Conservation (phyloP, 2,797 vertebrate genomes). For the Enteromius trimaculatus region DNA sequence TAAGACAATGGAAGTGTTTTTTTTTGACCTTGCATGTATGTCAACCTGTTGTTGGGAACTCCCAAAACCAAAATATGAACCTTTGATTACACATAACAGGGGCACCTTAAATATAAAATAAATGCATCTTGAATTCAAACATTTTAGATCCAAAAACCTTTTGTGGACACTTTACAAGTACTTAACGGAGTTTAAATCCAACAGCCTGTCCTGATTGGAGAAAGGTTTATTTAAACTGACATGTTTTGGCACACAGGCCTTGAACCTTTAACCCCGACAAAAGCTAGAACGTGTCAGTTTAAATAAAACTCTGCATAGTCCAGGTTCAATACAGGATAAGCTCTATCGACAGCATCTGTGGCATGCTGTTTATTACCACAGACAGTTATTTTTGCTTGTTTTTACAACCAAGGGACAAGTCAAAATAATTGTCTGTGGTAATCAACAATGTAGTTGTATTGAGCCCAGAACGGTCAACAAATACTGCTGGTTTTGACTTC, state of each 20-base stretch:
- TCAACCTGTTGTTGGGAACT: too few relatives aligned
- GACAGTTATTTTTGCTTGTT: neutral
- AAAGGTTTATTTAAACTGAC: constrained; percentile 18
- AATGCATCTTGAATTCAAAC: neutral
- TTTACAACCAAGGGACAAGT: neutral
- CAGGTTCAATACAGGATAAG: neutral
- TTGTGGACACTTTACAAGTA: neutral
- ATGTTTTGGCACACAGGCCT: constrained; percentile 21
- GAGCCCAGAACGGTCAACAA: constrained; percentile 3
- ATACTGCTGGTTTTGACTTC: neutral
- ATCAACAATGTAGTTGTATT: neutral
- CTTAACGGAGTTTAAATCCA: neutral
- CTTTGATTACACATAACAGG: too few relatives aligned
- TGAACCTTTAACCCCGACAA: neutral
- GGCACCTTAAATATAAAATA: neutral
- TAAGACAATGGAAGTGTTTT: too few relatives aligned
- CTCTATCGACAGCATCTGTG: neutral
- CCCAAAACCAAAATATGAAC: too few relatives aligned
- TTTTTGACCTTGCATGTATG: too few relatives aligned
- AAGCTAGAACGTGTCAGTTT: constrained; percentile 12
- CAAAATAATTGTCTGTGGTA: constrained; percentile 7
- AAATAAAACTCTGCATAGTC: constrained; percentile 15
- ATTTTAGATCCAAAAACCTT: neutral
- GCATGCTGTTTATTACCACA: constrained; percentile 18
- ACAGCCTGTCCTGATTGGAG: neutral